Evolutionary conservation across 2,113 vertebrate species (phyloP), one percentile per base, ranked within the genome.

Genomic region (Antechinus flavipes): DNA sequence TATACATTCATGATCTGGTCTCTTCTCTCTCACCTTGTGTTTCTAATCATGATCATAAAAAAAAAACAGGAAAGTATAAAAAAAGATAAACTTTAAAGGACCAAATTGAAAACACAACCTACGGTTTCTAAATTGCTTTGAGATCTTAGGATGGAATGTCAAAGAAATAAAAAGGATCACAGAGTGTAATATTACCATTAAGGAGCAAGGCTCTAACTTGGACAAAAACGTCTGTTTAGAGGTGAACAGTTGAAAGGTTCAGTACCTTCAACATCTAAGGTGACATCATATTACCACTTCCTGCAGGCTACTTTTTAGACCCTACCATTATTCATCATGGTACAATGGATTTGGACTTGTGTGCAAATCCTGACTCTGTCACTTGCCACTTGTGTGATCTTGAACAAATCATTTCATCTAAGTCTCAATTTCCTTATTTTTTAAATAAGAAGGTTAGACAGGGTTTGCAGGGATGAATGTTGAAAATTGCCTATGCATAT

Each of bases 91-190:
- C 97, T 96, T 96, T 84, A 96, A 96, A 91, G 90, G 92, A 96
- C 89, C 16, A 12, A 91, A 97, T 52, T 90, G 96, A 96, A 98
- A 97, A 97, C 97, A 97, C 94, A 97, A 95, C 91, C 95, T 95
- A 95, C 56, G n/a, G 97, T 97, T 96, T 97, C 97, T 97, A 97
- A 98, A 98, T 98, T 98, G 97, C 97, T 97, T 96, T 90, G 98
- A 98, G 97, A 98, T 96, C 97, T 97, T 96, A 94, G 94, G 91
- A 96, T 92, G 93, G 55, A 96, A 95, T 95, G 90, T 94, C 49
- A 42, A 97, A 96, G 94, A 97, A 98, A 97, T 96, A 96, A 97
- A 98, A 97, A 98, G 95, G 22, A 91, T 94, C 94, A 96, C 92
- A 95, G 91, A 95, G 53, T 93, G 55, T 94, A 96, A 96, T 95